Percentiles rank a stretch among this genome's conserved stretches.
phyloP scores from a whole-genome alignment of 1,140 invertebrate species.

The Galendromus occidentalis region DNA sequence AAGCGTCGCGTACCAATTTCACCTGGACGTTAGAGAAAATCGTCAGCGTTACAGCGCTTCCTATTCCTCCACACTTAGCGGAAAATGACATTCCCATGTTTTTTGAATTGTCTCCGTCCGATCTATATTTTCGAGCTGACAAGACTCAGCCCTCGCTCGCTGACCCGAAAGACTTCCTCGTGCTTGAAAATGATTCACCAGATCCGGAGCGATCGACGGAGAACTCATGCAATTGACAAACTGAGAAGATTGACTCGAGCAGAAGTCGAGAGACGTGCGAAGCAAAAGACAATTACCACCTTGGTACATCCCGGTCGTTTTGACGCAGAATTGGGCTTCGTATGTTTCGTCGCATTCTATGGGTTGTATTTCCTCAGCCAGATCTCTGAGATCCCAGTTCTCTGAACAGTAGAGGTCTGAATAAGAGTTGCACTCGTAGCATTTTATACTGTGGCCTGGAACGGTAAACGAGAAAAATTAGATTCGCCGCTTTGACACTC shows the following conservation, averaged over 20 bases:
- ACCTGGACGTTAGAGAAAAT: conserved; percentile 35
- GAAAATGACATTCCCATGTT: too few species aligned
- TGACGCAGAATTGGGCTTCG: conserved; percentile 69
- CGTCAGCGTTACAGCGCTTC: background rate
- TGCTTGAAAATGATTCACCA: too few species aligned
- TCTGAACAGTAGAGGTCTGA: conserved; percentile 1
- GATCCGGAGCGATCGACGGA: background rate
- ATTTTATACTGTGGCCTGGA: background rate
- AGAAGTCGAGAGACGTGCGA: background rate
- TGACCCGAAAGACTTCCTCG: too few species aligned
- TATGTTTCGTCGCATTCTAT: conserved; percentile 48
- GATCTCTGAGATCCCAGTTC: background rate
- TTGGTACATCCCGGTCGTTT: conserved; percentile 79
- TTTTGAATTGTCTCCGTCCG: too few species aligned
- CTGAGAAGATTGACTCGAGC: background rate
- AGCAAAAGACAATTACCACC: conserved; percentile 35
- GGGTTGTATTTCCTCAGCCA: background rate
- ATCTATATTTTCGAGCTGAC: too few species aligned
- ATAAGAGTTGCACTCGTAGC: conserved; percentile 2
- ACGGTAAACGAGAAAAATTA: too few species aligned
- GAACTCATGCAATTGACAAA: background rate
- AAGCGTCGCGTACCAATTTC: conserved; percentile 76
- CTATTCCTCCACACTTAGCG: too few species aligned
- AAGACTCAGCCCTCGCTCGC: too few species aligned
- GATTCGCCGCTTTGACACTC: too few species aligned